phyloP scores from a whole-genome alignment of 1,140 invertebrate genomes.

The Drosophila pallidifrons region DNA sequence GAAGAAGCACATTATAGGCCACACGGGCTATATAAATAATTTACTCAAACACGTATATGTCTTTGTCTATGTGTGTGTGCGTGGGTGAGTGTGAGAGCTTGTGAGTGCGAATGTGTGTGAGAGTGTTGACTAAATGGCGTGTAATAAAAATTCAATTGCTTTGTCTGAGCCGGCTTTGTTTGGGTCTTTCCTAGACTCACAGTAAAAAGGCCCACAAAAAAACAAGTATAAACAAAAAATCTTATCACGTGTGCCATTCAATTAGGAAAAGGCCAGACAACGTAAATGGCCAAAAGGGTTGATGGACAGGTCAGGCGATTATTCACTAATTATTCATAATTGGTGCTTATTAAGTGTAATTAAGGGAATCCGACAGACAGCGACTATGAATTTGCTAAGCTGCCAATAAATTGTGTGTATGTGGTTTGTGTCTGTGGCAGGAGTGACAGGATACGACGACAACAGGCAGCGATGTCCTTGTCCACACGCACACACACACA shows the following conservation, averaged over 20 bases:
- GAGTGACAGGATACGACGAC: slow-evolving; percentile 29
- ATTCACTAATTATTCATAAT: slow-evolving; percentile 58
- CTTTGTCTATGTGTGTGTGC: slow-evolving; percentile 11
- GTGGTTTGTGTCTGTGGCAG: not conserved
- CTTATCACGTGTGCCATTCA: slow-evolving; percentile 45
- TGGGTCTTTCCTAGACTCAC: slow-evolving; percentile 42
- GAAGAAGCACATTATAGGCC: slow-evolving; percentile 54
- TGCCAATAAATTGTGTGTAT: slow-evolving; percentile 53
- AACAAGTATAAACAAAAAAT: slow-evolving; percentile 3
- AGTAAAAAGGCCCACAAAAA: not conserved
- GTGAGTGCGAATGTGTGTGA: slow-evolving; percentile 2
- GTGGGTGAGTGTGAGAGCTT: not conserved
- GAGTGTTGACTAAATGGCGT: slow-evolving; percentile 67
- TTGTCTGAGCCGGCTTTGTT: slow-evolving; percentile 61
- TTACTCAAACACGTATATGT: slow-evolving; percentile 43
- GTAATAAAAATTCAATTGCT: slow-evolving; percentile 79
- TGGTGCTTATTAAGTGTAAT: slow-evolving; percentile 73
- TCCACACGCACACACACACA: slow-evolving; percentile 24
- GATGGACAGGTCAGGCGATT: not conserved
- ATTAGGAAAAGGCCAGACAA: slow-evolving; percentile 33
- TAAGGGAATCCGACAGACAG: slow-evolving; percentile 36
- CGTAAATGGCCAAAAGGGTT: not conserved
- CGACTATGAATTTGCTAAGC: slow-evolving; percentile 44
- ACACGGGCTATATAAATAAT: slow-evolving; percentile 68
- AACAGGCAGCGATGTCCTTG: slow-evolving; percentile 54